A percentile compares a stretch with the other conserved stretches of the same genome.
These are phyloP conservation scores for Valencia hispanica DNA, from an alignment of 2,797 vertebrate genomes.

Conservation along the genomic window DNA sequence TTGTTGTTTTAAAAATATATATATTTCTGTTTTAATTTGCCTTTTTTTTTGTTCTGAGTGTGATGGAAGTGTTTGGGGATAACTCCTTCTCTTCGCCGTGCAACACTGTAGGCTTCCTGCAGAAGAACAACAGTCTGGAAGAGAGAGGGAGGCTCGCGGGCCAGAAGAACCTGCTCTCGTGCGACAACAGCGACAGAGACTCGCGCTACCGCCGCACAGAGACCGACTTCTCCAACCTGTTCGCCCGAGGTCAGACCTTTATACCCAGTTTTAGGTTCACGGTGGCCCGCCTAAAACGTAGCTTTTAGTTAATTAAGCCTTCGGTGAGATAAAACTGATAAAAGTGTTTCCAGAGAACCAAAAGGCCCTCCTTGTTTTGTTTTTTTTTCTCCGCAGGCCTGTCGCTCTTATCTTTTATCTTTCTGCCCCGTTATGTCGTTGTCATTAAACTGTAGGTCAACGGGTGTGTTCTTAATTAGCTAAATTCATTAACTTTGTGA, in stretches of 20 bases:
- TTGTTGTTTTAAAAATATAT: neutral
- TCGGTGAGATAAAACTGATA: neutral
- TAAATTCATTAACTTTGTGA: neutral
- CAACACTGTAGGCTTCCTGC: slow-evolving; percentile 92
- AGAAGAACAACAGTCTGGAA: slow-evolving; percentile 97
- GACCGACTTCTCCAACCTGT: slow-evolving; percentile 98
- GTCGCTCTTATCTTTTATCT: neutral
- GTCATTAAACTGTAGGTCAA: neutral
- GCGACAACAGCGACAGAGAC: slow-evolving; percentile 91
- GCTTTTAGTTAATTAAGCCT: neutral
- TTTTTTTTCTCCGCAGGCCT: neutral
- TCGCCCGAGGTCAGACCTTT: slow-evolving; percentile 87
- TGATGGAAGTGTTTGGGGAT: slow-evolving; percentile 79
- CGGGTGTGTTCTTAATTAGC: neutral
- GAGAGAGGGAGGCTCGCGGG: slow-evolving; percentile 90
- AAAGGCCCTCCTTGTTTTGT: neutral
- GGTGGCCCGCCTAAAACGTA: neutral
- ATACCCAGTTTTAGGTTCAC: neutral
- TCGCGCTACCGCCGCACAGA: slow-evolving; percentile 89
- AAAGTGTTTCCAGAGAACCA: neutral
- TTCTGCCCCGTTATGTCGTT: neutral
- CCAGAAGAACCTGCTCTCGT: slow-evolving; percentile 88
- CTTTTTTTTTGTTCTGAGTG: neutral
- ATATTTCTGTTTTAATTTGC: neutral
- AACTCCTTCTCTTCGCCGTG: slow-evolving; percentile 82